Conservation (phyloP, 2,888 invertebrate genomes). For the Lasioglossum oenotherae region DNA sequence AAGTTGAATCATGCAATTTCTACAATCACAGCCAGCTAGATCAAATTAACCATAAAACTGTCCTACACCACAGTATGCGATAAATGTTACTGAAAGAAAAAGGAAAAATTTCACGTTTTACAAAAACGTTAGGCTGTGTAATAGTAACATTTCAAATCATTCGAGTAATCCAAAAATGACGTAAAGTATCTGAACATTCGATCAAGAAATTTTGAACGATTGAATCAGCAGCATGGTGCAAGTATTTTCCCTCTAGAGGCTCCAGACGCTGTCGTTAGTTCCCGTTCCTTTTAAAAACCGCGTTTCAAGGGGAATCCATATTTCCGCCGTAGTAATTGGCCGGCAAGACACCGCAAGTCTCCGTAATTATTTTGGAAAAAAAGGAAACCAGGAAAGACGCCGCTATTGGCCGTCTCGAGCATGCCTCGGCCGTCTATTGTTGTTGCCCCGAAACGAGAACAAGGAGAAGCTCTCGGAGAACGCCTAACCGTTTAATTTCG, state of each 20-base stretch:
- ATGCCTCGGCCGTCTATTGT: conserved; percentile 23
- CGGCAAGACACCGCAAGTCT: background rate
- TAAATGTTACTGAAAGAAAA: background rate
- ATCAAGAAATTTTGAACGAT: background rate
- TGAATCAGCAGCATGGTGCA: background rate
- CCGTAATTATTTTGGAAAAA: conserved; percentile 32
- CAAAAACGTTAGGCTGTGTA: background rate
- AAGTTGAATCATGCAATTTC: background rate
- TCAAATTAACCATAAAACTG: background rate
- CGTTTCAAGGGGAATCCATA: conserved; percentile 17
- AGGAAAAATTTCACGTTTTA: too few relatives aligned
- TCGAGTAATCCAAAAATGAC: too few relatives aligned
- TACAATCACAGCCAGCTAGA: background rate
- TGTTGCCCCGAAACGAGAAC: conserved; percentile 30
- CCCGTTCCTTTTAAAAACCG: background rate
- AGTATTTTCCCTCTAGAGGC: background rate
- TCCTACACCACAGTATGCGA: too few relatives aligned
- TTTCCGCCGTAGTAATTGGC: conserved; percentile 6
- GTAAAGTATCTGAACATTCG: background rate
- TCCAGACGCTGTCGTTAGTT: background rate
- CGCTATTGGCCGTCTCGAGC: background rate
- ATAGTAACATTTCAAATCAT: background rate
- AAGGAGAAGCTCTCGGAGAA: conserved; percentile 36
- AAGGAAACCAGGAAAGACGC: background rate
- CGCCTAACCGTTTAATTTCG: conserved; percentile 69